phyloP scores from a whole-genome alignment of 2,888 invertebrate genomes.

The Ochropleura plecta region DNA sequence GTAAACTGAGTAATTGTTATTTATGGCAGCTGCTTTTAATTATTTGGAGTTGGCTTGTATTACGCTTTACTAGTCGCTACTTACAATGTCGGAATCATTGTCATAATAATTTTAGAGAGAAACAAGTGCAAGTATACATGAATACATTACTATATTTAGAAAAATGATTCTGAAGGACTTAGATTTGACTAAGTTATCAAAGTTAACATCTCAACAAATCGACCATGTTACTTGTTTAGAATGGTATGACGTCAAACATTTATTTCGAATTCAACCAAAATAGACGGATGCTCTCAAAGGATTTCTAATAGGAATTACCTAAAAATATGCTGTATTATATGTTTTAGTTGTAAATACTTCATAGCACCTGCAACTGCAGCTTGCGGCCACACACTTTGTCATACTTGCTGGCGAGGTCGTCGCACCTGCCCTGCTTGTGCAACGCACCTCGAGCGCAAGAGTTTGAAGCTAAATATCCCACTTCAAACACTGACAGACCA shows the following conservation, averaged over 20 bases:
- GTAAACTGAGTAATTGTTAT: not conserved
- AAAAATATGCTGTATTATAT: conserved; percentile 5
- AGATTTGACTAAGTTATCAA: conserved; percentile 72
- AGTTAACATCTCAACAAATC: conserved; percentile 73
- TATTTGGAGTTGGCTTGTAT: not conserved
- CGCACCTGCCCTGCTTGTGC: conserved; percentile 78
- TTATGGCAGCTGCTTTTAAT: not conserved
- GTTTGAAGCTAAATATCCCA: conserved; percentile 75
- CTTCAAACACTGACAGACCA: conserved; percentile 77
- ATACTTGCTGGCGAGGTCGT: conserved; percentile 80
- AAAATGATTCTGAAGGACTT: conserved; percentile 73
- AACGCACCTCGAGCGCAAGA: conserved; percentile 71
- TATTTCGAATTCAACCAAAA: not conserved
- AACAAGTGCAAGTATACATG: conserved; percentile 20
- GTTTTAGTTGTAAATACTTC: conserved; percentile 82
- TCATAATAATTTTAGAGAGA: conserved; percentile 6
- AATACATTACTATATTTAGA: not conserved
- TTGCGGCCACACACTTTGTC: conserved; percentile 85
- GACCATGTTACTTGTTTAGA: conserved; percentile 82
- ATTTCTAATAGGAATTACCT: not conserved
- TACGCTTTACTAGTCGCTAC: not conserved
- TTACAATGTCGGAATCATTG: not conserved
- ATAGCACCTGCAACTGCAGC: conserved; percentile 79
- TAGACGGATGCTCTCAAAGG: not conserved
- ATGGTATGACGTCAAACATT: conserved; percentile 75